Percentiles rank a stretch among this genome's conserved stretches.
These are phyloP conservation scores for Odontomachus brunneus DNA, from an alignment of 1,140 invertebrate genomes.

Conservation along the genomic window DNA sequence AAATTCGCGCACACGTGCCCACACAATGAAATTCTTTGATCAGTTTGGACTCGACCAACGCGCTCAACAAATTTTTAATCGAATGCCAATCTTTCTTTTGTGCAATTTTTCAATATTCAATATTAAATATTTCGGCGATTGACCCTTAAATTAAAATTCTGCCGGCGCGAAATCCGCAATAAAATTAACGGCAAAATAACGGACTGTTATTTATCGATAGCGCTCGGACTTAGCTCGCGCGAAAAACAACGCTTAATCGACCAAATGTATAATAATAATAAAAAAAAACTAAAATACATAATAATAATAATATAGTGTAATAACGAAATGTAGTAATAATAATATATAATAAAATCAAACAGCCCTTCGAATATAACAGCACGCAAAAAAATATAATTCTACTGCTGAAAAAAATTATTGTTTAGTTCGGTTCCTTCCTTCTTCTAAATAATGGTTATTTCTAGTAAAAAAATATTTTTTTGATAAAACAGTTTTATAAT, in stretches of 20 bases:
- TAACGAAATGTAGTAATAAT: too few species aligned
- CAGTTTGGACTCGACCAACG: neutral
- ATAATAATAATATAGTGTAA: too few species aligned
- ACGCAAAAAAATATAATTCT: too few species aligned
- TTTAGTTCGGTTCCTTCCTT: too few species aligned
- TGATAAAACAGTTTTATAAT: too few species aligned
- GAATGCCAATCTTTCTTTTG: conserved; percentile 17
- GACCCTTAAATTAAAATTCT: conserved; percentile 12
- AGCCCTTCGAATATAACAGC: too few species aligned
- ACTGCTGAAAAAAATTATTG: too few species aligned
- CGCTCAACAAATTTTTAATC: conserved; percentile 19
- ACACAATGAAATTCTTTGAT: conserved; percentile 18
- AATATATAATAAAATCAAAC: too few species aligned
- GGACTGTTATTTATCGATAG: neutral
- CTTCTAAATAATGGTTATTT: too few species aligned
- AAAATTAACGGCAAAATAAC: conserved; percentile 5
- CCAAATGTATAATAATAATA: too few species aligned
- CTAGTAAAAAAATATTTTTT: too few species aligned
- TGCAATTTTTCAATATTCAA: conserved; percentile 9
- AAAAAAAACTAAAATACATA: too few species aligned
- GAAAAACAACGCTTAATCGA: neutral
- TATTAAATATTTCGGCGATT: conserved; percentile 20
- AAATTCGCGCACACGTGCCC: conserved; percentile 21
- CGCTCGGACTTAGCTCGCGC: neutral
- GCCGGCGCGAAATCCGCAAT: neutral